Percentiles rank a stretch among this genome's conserved stretches.
Evolutionary conservation across 2,888 invertebrate genomes (phyloP).

Genomic region (Acanthosepion pharaonis): DNA sequence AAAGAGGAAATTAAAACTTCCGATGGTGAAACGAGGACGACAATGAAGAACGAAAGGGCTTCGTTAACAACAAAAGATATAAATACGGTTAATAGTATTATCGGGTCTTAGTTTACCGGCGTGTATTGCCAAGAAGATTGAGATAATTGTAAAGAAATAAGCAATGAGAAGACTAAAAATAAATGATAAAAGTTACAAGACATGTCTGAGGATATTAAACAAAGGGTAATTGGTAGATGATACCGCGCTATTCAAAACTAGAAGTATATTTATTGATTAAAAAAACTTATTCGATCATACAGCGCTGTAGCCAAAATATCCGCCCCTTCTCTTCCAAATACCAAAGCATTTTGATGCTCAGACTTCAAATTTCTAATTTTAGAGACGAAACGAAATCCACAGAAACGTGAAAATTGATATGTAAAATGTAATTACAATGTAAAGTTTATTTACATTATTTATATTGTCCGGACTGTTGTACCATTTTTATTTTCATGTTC

Average conservation of each 20-base stretch:
- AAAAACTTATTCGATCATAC: too few relatives aligned
- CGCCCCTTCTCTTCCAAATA: too few relatives aligned
- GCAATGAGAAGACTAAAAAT: neutral
- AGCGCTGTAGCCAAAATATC: too few relatives aligned
- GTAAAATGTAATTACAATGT: too few relatives aligned
- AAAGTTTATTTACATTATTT: too few relatives aligned
- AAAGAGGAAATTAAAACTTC: conserved; percentile 20
- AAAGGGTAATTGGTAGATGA: neutral
- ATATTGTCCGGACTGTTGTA: too few relatives aligned
- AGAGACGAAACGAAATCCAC: too few relatives aligned
- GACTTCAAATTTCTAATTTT: too few relatives aligned
- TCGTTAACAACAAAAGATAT: conserved; percentile 6
- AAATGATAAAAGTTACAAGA: neutral
- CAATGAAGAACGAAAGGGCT: neutral
- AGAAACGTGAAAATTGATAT: too few relatives aligned
- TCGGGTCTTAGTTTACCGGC: neutral
- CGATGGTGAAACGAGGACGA: neutral
- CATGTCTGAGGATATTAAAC: neutral
- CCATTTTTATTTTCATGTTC: too few relatives aligned
- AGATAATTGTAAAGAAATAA: neutral
- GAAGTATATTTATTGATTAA: neutral
- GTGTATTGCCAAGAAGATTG: neutral
- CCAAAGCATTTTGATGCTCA: too few relatives aligned
- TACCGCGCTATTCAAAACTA: neutral
- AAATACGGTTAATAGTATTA: neutral